Evolutionary conservation across 2,797 vertebrate species (phyloP).

Genomic region (Gouania willdenowi): DNA sequence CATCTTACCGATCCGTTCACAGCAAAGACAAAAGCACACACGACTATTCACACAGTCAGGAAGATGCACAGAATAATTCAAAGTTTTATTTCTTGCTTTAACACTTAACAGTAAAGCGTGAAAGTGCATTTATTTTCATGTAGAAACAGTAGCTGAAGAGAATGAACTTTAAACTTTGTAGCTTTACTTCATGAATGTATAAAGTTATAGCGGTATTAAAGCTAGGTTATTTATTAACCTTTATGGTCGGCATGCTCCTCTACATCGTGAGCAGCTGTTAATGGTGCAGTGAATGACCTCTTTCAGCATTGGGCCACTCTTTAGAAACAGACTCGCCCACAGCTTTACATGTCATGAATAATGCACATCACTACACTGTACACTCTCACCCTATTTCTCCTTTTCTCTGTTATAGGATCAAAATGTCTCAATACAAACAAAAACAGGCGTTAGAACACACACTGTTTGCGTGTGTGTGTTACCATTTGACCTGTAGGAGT

Average conservation of each 20-base stretch:
- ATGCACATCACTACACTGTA: constrained; percentile 5
- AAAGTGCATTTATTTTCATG: too few relatives aligned
- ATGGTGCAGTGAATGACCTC: constrained; percentile 21
- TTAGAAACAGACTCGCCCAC: constrained; percentile 35
- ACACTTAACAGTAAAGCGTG: too few relatives aligned
- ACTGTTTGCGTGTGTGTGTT: constrained; percentile 32
- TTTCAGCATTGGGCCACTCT: constrained; percentile 17
- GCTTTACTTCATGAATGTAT: constrained; percentile 10
- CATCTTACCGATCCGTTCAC: too few relatives aligned
- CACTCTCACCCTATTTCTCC: background rate
- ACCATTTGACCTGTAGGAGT: constrained; percentile 41
- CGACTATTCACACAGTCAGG: too few relatives aligned
- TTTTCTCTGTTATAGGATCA: background rate
- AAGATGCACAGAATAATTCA: too few relatives aligned
- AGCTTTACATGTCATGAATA: constrained; percentile 29
- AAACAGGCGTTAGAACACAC: constrained; percentile 17
- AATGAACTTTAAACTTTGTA: constrained; percentile 22
- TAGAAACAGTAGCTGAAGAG: too few relatives aligned
- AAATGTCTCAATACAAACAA: constrained; percentile 10
- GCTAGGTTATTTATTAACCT: constrained; percentile 51
- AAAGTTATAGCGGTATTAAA: constrained; percentile 33
- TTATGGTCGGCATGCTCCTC: constrained; percentile 13
- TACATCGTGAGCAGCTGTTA: constrained; percentile 44
- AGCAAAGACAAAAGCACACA: too few relatives aligned
- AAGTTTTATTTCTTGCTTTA: too few relatives aligned